Conservation (phyloP, 2,113 vertebrate genomes). For the Benitochromis conjunctus region DNA sequence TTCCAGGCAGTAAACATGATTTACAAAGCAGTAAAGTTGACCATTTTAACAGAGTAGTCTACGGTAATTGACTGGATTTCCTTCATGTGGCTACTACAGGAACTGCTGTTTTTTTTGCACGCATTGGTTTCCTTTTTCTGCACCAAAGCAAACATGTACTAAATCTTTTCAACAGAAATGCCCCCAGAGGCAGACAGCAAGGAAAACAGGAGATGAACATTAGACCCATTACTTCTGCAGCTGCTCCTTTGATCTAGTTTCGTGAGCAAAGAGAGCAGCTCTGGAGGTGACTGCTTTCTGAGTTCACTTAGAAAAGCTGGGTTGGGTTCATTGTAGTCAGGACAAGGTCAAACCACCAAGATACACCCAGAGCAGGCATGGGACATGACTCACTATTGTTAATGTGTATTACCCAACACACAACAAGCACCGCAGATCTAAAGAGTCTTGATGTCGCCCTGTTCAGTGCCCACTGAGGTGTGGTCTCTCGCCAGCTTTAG, state of each 20-base stretch:
- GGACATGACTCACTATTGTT: not conserved
- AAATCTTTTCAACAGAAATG: not conserved
- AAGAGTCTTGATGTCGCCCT: not conserved
- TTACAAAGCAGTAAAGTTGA: not conserved
- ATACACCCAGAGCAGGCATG: conserved; percentile 32
- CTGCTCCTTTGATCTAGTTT: not conserved
- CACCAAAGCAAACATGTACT: not conserved
- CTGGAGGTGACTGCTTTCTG: not conserved
- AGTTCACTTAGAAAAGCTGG: not conserved
- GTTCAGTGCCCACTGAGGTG: not conserved
- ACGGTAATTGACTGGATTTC: not conserved
- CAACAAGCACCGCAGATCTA: not conserved
- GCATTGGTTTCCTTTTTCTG: not conserved
- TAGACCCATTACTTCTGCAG: not conserved
- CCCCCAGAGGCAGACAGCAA: not conserved
- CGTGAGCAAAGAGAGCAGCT: not conserved
- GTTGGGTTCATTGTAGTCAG: not conserved
- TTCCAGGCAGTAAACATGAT: too few species aligned
- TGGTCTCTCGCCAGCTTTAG: not conserved
- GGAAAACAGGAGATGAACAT: not conserved
- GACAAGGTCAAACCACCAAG: not conserved
- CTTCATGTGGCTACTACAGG: not conserved
- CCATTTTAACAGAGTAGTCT: not conserved
- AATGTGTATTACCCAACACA: not conserved
- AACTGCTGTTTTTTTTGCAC: not conserved